These are phyloP conservation scores for Hephaestus fuliginosus DNA, from an alignment of 2,797 vertebrate species.

Conservation along the genomic window DNA sequence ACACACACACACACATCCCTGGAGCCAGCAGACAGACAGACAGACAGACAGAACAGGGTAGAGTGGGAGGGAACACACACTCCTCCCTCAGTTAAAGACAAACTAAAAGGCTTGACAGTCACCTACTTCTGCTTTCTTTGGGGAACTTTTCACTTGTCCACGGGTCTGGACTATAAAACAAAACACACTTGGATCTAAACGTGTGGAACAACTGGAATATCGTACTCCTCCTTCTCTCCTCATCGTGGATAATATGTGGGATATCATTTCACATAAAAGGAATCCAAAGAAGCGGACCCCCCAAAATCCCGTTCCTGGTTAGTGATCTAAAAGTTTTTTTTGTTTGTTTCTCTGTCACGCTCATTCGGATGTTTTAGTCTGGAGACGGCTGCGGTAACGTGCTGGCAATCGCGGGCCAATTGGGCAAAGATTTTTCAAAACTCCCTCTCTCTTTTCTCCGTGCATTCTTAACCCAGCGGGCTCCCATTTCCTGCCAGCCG, in stretches of 20 bases:
- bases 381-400: not conserved
- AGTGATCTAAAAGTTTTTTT: constrained; percentile 40
- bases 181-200: constrained; percentile 46
- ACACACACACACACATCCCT: constrained; percentile 44
- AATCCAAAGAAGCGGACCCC: constrained; percentile 56
- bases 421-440: constrained; percentile 60
- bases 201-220: constrained; percentile 49
- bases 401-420: not conserved
- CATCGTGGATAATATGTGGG: constrained; percentile 75
- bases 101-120: constrained; percentile 52
- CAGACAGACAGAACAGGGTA: constrained; percentile 49
- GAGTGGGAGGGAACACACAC: constrained; percentile 61
- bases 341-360: not conserved
- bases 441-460: constrained; percentile 50
- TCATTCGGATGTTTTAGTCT: not conserved
- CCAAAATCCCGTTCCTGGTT: constrained; percentile 58
- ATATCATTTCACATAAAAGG: constrained; percentile 54
- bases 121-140: constrained; percentile 54
- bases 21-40: constrained; percentile 60
- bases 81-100: constrained; percentile 63
- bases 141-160: constrained; percentile 40
- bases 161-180: constrained; percentile 30
- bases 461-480: constrained; percentile 41
- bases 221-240: not conserved
- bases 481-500: constrained; percentile 70